A percentile compares a stretch with the other conserved stretches of the same genome.
These are phyloP conservation scores for Polymixis flavicincta DNA, from an alignment of 2,888 invertebrate species.

Conservation along the genomic window DNA sequence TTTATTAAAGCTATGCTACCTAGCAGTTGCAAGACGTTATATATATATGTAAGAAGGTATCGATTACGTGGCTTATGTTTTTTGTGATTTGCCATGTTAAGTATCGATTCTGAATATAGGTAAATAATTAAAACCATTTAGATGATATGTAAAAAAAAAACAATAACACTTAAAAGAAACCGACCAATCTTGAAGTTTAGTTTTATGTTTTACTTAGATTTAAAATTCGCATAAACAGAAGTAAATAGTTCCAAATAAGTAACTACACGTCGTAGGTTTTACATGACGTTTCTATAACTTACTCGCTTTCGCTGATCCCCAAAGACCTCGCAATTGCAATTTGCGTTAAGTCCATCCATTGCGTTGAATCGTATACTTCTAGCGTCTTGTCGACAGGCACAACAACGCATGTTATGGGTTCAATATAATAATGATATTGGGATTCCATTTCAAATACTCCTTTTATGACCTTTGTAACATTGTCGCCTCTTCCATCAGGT, in stretches of 20 bases:
- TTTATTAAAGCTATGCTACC: not conserved
- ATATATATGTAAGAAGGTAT: not conserved
- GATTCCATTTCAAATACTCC: conserved; percentile 91
- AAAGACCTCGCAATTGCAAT: conserved; percentile 90
- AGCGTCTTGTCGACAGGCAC: conserved; percentile 93
- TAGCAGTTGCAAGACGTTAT: not conserved
- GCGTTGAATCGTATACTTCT: conserved; percentile 92
- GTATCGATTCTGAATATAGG: not conserved
- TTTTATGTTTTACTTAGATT: not conserved
- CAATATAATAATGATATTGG: conserved; percentile 95
- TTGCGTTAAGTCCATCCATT: conserved; percentile 92
- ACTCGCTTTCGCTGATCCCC: conserved; percentile 90
- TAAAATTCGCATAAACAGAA: not conserved
- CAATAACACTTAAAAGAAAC: not conserved
- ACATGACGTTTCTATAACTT: conserved; percentile 63
- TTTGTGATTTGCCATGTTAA: too few species aligned
- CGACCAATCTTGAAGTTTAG: not conserved
- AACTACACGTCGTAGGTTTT: not conserved
- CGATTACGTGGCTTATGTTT: not conserved
- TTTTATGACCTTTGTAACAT: conserved; percentile 85
- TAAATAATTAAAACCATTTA: not conserved
- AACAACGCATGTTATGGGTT: conserved; percentile 92
- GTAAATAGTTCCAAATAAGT: not conserved
- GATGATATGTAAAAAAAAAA: too few species aligned
- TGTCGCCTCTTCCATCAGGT: conserved; percentile 77